Base-by-base conservation (phyloP, 2,888 invertebrate genomes). In the Drosophila melanosoma region DNA sequence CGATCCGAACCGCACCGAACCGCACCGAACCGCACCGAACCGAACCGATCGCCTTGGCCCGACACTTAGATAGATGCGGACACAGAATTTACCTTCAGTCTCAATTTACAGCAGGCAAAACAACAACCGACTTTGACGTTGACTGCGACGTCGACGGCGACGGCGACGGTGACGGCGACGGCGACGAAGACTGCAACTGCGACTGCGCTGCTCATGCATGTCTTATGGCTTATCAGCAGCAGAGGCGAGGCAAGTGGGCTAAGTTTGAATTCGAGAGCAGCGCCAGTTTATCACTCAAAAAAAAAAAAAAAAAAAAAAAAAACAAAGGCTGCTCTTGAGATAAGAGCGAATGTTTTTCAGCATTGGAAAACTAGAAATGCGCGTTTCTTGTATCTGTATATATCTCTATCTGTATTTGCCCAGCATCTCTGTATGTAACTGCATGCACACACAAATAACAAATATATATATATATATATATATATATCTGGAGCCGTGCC, bases 21-120 rank as follows among this genome's bases (percentile, higher is more conserved):
- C n/a, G n/a, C n/a, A 36, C 23, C 15, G 36, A 36, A 26, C 2
- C 69, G 70, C 64, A 15, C 20, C 29, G 29, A 45, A 45, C 23
- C 54, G 36, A 54, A 36, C 17, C 17, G 36, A 36, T 70, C 69
- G 87, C 87, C 87, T 86, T 86, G 82, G 57, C 68, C 17, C n/a
- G 1, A 80, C 83, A 76, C 82, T 71, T 36, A 1, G 8, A 33
- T 40, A 70, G 72, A 70, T 66, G 76, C 65, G 66, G 29, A 67
- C 67, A 42, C 45, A 54, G 63, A 79, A 54, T 90, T 84, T 78
- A 85, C 85, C 85, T 85, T 85, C 89, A 83, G 87, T 51, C 69
- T 75, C 89, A 90, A 90, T 85, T 90, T 64, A 66, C 54, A 62
- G 36, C 59, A 49, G 32, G 20, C 45, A 45, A 23, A 15, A 45